Evolutionary conservation across 2,888 invertebrate genomes (phyloP), one percentile per base, ranked within the genome.

Genomic region (Epinotia bilunana): DNA sequence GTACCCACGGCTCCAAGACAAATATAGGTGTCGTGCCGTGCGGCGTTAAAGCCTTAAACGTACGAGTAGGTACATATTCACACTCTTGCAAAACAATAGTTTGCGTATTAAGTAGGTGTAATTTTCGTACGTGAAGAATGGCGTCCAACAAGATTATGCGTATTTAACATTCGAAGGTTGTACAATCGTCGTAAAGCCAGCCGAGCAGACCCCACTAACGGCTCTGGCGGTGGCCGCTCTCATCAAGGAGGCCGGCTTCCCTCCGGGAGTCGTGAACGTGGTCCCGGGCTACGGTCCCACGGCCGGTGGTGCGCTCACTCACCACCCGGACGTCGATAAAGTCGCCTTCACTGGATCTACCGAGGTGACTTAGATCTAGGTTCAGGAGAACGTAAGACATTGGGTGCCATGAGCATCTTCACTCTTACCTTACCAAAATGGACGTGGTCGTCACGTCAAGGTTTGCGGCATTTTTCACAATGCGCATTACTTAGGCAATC

Each of bases 161-260:
- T 53, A n/a, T 57, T 57, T 46, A 43, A 58, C 33, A 28, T 43
- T 73, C 72, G 1, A 75, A 94, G 97, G 97, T 80, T 96, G 98
- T 87, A 97, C 97, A 0, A 95, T 98, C 64, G 95, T 99, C 6
- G 92, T 99, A 80, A 99, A 99, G 88, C 98, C 99, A 4, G 99
- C 99, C 0, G 99, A 99, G 87, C 99, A 99, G 90, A 99, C 99
- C 0, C 97, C 98, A 0, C 93, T 99, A 16, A 98, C 99, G 0
- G 98, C 99, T 0, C 92, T 99, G 11, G 98, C 98, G 82, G 92
- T 98, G 0, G 99, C 98, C 1, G 96, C 98, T 77, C 93, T 99
- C 69, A 93, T 95, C 62, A 97, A 96, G 84, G 97, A 99, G 91
- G 98, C 98, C 74, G 99, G 99, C 0, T 97, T 99, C 83, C 99